Evolutionary conservation across 2,888 invertebrate genomes (phyloP).

Genomic region (Bugula neritina): DNA sequence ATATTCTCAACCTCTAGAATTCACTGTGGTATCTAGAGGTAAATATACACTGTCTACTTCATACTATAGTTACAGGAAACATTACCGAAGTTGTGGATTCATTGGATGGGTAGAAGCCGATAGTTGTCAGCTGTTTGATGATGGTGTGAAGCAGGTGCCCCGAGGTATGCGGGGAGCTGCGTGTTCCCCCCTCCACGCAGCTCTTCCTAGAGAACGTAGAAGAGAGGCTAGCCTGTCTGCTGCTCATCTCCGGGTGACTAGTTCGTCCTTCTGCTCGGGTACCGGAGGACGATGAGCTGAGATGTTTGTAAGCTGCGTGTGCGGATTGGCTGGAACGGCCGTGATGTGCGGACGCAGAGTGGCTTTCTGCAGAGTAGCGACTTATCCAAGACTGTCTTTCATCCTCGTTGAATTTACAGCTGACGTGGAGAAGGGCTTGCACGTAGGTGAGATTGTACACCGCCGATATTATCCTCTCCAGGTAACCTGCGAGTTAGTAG

Average conservation of each 20-base stretch:
- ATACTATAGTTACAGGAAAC: too few species aligned
- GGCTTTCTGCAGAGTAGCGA: constrained; percentile 8
- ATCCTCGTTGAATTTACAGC: constrained; percentile 47
- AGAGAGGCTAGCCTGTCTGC: background rate
- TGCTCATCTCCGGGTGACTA: background rate
- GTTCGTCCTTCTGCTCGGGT: background rate
- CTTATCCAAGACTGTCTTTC: constrained; percentile 49
- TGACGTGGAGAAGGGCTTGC: constrained; percentile 75
- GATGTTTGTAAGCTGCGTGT: background rate
- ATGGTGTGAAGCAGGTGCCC: constrained; percentile 20
- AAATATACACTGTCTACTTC: too few species aligned
- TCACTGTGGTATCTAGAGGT: too few species aligned
- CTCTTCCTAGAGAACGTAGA: background rate
- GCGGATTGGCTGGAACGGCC: constrained; percentile 29
- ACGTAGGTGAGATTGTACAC: constrained; percentile 83
- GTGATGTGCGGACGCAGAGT: background rate
- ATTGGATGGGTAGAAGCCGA: constrained; percentile 21
- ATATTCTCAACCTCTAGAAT: too few species aligned
- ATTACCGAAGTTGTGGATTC: background rate
- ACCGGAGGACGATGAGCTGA: background rate
- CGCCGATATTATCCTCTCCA: constrained; percentile 77
- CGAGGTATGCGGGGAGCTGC: background rate
- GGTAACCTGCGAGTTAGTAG: constrained; percentile 61
- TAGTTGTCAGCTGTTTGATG: constrained; percentile 21
- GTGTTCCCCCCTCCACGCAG: background rate